Percentiles rank a stretch among this genome's conserved stretches.
These are phyloP conservation scores for Cetoscarus ocellatus DNA, from an alignment of 2,797 vertebrate genomes.

Conservation along the genomic window DNA sequence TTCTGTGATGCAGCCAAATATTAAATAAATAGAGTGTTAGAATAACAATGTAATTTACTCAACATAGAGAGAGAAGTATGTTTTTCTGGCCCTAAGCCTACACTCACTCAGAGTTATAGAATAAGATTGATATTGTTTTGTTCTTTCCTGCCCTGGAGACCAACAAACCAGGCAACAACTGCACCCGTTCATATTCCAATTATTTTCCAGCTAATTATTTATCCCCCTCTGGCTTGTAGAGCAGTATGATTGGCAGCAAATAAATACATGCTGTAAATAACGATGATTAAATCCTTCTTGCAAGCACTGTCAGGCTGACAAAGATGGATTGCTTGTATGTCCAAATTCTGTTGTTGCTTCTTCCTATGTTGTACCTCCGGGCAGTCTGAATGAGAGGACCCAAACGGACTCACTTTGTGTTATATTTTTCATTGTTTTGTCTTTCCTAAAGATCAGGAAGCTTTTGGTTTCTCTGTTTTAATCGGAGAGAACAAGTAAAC, in stretches of 20 bases:
- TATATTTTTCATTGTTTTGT: constrained; percentile 44
- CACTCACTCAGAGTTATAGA: constrained; percentile 18
- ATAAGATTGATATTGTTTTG: constrained; percentile 42
- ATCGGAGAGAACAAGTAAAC: constrained; percentile 30
- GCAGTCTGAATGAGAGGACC: constrained; percentile 42
- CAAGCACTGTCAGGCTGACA: constrained; percentile 27
- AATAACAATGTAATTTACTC: constrained; percentile 2
- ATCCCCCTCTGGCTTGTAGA: constrained; percentile 27
- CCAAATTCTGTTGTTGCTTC: constrained; percentile 22
- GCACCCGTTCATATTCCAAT: constrained; percentile 41
- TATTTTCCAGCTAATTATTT: constrained; percentile 52
- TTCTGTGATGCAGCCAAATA: not conserved
- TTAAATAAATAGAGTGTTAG: not conserved
- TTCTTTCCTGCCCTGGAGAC: constrained; percentile 21
- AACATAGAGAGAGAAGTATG: constrained; percentile 1
- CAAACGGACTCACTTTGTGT: constrained; percentile 54
- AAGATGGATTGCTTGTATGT: constrained; percentile 35
- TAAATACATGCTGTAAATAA: constrained; percentile 48
- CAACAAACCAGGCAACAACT: constrained; percentile 43
- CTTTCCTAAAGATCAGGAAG: constrained; percentile 19
- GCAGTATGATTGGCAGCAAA: constrained; percentile 44
- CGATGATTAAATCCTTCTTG: constrained; percentile 34
- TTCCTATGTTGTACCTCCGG: constrained; percentile 47
- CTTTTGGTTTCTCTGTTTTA: constrained; percentile 20
- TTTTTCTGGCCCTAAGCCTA: constrained; percentile 14